Evolutionary conservation across 1,140 invertebrate species (phyloP), one percentile per base, ranked within the genome.

Genomic region (Pollicipes pollicipes): DNA sequence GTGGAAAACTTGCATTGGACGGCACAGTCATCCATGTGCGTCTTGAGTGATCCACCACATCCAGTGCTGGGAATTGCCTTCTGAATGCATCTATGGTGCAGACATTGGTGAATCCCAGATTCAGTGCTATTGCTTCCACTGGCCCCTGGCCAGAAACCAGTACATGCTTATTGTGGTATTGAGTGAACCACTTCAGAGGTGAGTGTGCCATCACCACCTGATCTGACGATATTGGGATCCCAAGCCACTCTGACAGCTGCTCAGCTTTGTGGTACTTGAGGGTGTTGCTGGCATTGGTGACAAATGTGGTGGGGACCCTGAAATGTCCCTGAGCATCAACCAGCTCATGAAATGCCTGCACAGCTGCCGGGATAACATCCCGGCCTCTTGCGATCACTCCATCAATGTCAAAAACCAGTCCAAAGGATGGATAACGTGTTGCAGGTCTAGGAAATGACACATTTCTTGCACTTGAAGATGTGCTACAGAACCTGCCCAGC

Each of bases 171-270:
- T 87, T 77, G 73, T 88, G 85, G 77, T 85, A 87, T 31, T 83
- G 78, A 17, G 75, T 77, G 72, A 88, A 88, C 79, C 88, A 83
- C 77, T 81, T 81, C 17, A 89, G 77, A 0, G 88, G 88, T 71
- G 86, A 86, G 76, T 89, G 88, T 2, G 87, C 85, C 84, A 89
- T 85, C 0, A 89, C 81, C 3, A 89, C 86, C 77, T 88, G 87
- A 68, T 75, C 73, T 67, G 74, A 72, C 45, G 73, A 70, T 27
- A 75, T 45, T 71, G 73, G 72, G 0, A 67, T 32, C 21, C 83
- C 83, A 45, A 88, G 82, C 85, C 86, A 87, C 73, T 84, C 80
- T 0, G 84, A 81, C 0, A 88, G 79, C 76, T 86, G 84, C n/a
- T 79, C 74, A 0, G 87, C 87, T 78, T 87, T 88, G 74, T 85